Conservation (phyloP, 2,797 vertebrate species). For the Myotis daubentonii region DNA sequence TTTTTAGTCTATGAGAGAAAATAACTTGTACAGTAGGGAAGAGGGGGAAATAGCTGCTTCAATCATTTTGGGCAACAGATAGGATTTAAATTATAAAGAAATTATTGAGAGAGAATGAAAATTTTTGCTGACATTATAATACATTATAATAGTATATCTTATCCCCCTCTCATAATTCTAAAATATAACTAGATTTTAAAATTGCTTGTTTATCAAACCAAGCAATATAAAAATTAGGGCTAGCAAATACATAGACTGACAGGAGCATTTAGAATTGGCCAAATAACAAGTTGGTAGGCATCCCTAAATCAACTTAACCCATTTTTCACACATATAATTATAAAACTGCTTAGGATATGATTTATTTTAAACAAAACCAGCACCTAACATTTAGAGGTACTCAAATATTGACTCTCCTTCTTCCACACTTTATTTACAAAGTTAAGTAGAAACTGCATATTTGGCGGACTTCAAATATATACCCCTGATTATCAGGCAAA, state of each 20-base stretch:
- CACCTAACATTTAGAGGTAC: slow-evolving; percentile 34
- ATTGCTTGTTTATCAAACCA: neutral
- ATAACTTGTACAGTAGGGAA: neutral
- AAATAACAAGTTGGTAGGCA: neutral
- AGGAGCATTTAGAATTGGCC: neutral
- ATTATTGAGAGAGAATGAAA: slow-evolving; percentile 21
- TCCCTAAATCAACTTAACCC: neutral
- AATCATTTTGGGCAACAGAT: neutral
- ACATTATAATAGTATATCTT: neutral
- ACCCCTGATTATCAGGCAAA: neutral
- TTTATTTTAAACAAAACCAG: slow-evolving; percentile 50
- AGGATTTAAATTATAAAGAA: neutral
- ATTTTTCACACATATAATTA: slow-evolving; percentile 5
- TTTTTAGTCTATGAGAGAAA: neutral
- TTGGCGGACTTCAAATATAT: neutral
- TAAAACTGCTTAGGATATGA: slow-evolving; percentile 15
- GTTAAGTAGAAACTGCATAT: neutral
- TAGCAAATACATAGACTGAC: neutral
- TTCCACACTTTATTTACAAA: slow-evolving; percentile 35
- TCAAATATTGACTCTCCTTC: slow-evolving; percentile 45
- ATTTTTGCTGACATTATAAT: neutral
- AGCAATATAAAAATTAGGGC: neutral
- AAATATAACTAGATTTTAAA: neutral
- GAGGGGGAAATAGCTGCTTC: neutral
- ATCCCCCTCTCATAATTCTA: neutral